Conservation (phyloP, 2,113 vertebrate genomes). For the Rhinopomastus cyanomelas region DNA sequence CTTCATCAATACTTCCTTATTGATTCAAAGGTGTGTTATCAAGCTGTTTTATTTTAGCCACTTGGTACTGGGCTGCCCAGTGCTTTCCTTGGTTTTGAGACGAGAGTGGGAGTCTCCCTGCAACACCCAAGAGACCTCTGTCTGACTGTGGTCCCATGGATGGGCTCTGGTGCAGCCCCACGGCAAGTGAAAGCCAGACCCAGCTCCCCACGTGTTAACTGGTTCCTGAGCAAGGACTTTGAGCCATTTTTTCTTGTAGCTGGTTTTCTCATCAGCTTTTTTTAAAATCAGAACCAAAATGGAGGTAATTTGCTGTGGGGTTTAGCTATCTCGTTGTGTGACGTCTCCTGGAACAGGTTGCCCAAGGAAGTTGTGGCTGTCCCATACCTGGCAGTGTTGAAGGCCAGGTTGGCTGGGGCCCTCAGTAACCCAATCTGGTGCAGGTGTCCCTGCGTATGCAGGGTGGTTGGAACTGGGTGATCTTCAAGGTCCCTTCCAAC, state of each 20-base stretch:
- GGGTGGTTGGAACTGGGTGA: too few relatives aligned
- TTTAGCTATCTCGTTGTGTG: too few relatives aligned
- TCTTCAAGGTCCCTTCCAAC: too few relatives aligned
- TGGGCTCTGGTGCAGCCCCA: rapidly evolving
- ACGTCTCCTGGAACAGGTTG: too few relatives aligned
- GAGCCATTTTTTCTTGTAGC: background rate
- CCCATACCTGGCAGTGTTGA: too few relatives aligned
- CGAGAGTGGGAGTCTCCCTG: background rate
- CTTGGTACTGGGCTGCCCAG: rapidly evolving
- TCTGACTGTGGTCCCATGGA: background rate
- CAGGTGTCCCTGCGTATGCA: too few relatives aligned
- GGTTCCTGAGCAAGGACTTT: background rate
- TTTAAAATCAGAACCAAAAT: background rate
- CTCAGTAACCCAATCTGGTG: too few relatives aligned
- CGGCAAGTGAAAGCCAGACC: background rate
- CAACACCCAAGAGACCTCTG: background rate
- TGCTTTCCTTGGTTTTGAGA: background rate
- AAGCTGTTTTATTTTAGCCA: background rate
- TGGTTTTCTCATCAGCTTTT: background rate
- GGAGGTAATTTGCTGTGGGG: background rate
- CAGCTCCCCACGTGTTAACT: rapidly evolving
- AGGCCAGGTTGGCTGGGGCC: too few relatives aligned
- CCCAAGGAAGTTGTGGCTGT: too few relatives aligned
- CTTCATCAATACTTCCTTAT: background rate
- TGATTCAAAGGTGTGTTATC: background rate